Evolutionary conservation across 1,140 invertebrate genomes (phyloP).

Genomic region (Carcinoscorpius rotundicauda): DNA sequence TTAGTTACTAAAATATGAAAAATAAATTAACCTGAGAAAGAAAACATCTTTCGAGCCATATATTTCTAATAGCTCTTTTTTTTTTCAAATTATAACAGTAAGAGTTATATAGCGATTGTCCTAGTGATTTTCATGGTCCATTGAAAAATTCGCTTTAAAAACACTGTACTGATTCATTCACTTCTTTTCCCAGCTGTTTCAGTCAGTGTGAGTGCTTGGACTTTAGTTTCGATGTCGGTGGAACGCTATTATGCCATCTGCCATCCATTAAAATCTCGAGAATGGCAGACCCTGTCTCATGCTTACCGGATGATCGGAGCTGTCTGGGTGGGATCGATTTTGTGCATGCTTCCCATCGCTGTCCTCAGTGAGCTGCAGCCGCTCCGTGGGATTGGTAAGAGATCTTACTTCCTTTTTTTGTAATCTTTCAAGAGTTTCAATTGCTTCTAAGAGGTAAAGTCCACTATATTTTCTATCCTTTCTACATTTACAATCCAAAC

Average conservation of each 20-base stretch:
- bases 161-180: neutral
- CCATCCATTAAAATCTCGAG: conserved; percentile 62
- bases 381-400: conserved; percentile 16
- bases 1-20: too few relatives aligned
- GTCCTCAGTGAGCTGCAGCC: conserved; percentile 45
- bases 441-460: too few relatives aligned
- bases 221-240: conserved; percentile 73
- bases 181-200: conserved; percentile 55
- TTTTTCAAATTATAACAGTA: too few relatives aligned
- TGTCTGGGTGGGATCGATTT: conserved; percentile 56
- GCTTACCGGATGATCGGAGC: conserved; percentile 74
- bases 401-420: neutral
- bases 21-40: too few relatives aligned
- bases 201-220: conserved; percentile 77
- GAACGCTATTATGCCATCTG: conserved; percentile 88
- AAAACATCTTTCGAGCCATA: too few relatives aligned
- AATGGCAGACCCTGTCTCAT: conserved; percentile 80
- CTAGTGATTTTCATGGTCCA: too few relatives aligned
- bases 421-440: too few relatives aligned
- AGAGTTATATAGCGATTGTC: too few relatives aligned
- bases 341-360: conserved; percentile 55
- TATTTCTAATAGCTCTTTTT: too few relatives aligned
- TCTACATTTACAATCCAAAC: too few relatives aligned
- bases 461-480: too few relatives aligned
- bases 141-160: too few relatives aligned